Base-by-base conservation (phyloP, 2,888 invertebrate species). In the Epistrophe eligans region DNA sequence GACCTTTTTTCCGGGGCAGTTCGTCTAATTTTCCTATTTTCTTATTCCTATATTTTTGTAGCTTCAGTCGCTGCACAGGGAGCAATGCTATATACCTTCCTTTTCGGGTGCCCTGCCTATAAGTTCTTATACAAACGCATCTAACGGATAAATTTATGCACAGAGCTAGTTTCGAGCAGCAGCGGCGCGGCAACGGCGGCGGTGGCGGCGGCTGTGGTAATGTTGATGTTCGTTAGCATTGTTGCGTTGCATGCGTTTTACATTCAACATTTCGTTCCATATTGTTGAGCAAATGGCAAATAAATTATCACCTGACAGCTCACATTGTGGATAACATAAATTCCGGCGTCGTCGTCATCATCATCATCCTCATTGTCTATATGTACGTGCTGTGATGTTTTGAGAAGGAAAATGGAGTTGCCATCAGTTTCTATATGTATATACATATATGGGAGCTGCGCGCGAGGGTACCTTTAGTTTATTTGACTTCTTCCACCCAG, bases 231-330 rank as follows among this genome's bases (percentile, higher is more conserved):
- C 74, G 79, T 79, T 84, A 72, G 84, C 80, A 80, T 83, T 87
- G 85, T 82, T 79, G 85, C 85, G 83, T 83, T 87, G 79, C 82
- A 77, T 85, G 84, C 77, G 81, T 81, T 77, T 43, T 48, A 62
- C 73, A 62, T 62, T 73, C 85, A 72, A 72, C 76, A 72, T 76
- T 70, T 79, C 87, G 87, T 87, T 87, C 83, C 87, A 87, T 87
- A 87, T 87, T 87, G 87, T 87, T 87, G 87, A 79, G 83, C 87
- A 87, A 87, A 87, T 87, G 79, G 87, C 87, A 87, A 88, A 88
- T 88, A 88, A 88, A 88, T 88, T 88, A 88, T 88, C 88, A 88
- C 88, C 88, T 88, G 88, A 88, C 88, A 88, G 88, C 88, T 88
- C 79, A 64, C 79, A 84, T 88, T 88, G 79, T 88, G 84, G 73